Evolutionary conservation across 1,140 invertebrate genomes (phyloP).

Genomic region (Drosophila repletoides): DNA sequence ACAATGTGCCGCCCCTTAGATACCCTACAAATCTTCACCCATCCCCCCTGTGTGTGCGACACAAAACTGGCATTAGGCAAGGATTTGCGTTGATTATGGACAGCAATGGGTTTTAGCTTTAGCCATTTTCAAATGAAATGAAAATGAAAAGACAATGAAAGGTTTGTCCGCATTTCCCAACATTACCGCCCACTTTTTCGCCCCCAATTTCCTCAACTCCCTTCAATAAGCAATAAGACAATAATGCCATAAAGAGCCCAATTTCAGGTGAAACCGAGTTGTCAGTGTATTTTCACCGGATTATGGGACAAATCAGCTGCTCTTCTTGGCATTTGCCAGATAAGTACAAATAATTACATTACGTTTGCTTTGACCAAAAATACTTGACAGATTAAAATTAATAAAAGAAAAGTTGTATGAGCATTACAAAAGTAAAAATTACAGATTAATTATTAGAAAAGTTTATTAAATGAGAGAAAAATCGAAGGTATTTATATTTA

Average conservation of each 20-base stretch:
- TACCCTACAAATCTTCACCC: background rate
- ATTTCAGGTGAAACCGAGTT: slow-evolving; percentile 47
- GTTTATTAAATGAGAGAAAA: too few relatives aligned
- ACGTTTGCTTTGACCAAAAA: too few relatives aligned
- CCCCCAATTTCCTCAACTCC: background rate
- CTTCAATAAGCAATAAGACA: slow-evolving; percentile 56
- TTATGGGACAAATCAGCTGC: background rate
- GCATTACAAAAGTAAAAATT: too few relatives aligned
- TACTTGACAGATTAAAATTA: too few relatives aligned
- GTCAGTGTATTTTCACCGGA: slow-evolving; percentile 18
- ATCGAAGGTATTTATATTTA: too few relatives aligned
- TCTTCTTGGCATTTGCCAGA: background rate
- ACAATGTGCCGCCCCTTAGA: slow-evolving; percentile 46
- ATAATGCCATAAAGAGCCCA: slow-evolving; percentile 72
- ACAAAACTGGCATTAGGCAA: slow-evolving; percentile 79
- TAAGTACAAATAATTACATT: too few relatives aligned
- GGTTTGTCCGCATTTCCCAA: slow-evolving; percentile 31
- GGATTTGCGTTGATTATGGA: slow-evolving; percentile 80
- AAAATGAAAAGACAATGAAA: slow-evolving; percentile 75
- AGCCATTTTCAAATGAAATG: slow-evolving; percentile 70
- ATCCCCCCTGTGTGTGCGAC: slow-evolving; percentile 57
- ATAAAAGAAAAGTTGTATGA: too few relatives aligned
- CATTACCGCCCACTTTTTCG: background rate
- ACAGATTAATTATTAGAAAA: too few relatives aligned
- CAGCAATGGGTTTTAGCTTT: slow-evolving; percentile 72